A percentile compares a stretch with the other conserved stretches of the same genome.
Conservation (phyloP, 30 jellyfish, hydroid and myxozoan species). For the Rhopilema esculentum region DNA sequence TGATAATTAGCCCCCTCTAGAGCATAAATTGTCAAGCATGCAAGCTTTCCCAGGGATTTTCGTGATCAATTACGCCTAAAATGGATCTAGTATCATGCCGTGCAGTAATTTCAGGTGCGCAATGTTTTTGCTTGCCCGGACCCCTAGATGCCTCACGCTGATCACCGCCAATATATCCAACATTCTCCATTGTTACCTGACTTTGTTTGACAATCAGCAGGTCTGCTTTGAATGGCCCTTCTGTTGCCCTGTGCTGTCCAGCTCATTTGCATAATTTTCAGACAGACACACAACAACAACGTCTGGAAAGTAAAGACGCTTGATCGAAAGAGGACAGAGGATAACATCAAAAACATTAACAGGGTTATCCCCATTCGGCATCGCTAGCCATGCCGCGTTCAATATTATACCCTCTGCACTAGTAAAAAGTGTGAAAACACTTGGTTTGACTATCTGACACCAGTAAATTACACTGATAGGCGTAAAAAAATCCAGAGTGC, state of each 20-base stretch:
- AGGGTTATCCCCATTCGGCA: conserved; percentile 62
- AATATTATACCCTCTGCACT: background rate
- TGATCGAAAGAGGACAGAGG: conserved; percentile 60
- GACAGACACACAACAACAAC: conserved; percentile 77
- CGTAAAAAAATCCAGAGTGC: background rate
- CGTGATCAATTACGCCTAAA: background rate
- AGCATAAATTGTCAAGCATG: background rate
- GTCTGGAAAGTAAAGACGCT: conserved; percentile 54
- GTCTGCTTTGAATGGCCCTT: background rate
- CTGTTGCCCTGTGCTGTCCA: conserved; percentile 51
- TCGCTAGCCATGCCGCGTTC: background rate
- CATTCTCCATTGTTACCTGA: background rate
- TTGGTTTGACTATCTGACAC: background rate
- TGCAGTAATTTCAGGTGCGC: background rate
- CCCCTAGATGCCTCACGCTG: background rate
- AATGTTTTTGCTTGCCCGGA: background rate
- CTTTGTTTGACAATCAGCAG: background rate
- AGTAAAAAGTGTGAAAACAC: background rate
- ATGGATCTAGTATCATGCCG: background rate
- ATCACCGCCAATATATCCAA: background rate
- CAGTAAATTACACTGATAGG: background rate
- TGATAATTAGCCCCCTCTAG: background rate
- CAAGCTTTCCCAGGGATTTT: background rate
- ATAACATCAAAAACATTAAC: conserved; percentile 4
- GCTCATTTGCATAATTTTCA: conserved; percentile 64